Evolutionary conservation across 2,113 vertebrate genomes (phyloP).

Genomic region (Poeciliopsis turrubarensis): DNA sequence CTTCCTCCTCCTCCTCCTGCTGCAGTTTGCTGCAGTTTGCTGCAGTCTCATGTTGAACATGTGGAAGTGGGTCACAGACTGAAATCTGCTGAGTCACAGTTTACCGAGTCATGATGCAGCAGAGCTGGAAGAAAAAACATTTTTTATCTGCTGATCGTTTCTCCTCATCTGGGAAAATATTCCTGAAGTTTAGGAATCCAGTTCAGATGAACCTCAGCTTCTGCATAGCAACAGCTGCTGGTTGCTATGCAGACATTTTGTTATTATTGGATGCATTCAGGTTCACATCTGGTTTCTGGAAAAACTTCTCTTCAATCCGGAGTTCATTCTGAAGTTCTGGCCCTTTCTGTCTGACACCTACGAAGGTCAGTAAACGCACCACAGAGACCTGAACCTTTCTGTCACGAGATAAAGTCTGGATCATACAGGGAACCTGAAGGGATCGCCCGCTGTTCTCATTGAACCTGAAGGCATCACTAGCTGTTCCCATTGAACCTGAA

Average conservation of each 20-base stretch:
- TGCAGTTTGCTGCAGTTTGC: constrained; percentile 4
- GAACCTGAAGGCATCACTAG: too few species aligned
- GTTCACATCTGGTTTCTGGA: too few species aligned
- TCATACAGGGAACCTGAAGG: background rate
- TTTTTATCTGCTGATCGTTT: background rate
- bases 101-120: constrained; percentile 5
- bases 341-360: too few species aligned
- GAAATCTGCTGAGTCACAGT: constrained; percentile 32
- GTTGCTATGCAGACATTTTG: background rate
- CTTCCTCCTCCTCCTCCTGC: background rate
- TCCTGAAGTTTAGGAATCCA: background rate
- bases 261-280: too few species aligned
- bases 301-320: too few species aligned
- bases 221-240: background rate
- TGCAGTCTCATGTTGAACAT: constrained; percentile 16
- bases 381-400: background rate
- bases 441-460: too few species aligned
- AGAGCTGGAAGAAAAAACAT: background rate
- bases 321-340: too few species aligned
- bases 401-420: background rate
- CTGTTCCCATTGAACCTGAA: too few species aligned
- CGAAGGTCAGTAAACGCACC: too few species aligned
- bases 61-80: constrained; percentile 25
- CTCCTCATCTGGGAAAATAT: background rate
- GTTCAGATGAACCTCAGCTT: background rate